Evolutionary conservation across 2,888 invertebrate genomes (phyloP).

Genomic region (Melipona bicolor): DNA sequence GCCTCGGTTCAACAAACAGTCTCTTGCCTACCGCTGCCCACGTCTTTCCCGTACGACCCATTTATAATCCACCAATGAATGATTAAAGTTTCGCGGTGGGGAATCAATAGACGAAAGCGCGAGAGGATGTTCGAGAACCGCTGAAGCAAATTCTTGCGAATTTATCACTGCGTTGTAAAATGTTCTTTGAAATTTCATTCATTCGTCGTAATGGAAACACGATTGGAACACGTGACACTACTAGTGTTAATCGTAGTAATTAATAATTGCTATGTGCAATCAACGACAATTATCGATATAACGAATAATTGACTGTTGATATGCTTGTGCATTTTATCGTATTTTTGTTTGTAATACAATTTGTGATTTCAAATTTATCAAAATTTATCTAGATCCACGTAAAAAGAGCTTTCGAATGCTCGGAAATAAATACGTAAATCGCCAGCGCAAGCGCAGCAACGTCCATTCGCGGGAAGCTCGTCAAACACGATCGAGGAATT

Average conservation of each 20-base stretch:
- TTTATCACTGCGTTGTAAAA: no score
- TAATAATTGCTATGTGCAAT: no score
- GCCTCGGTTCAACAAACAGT: background rate
- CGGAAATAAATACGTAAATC: background rate
- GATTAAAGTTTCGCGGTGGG: background rate
- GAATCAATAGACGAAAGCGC: background rate
- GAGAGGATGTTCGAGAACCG: background rate
- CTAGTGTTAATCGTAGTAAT: no score
- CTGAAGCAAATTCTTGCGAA: background rate
- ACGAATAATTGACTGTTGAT: no score
- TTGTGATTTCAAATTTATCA: no score
- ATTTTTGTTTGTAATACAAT: no score
- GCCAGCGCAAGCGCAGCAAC: background rate
- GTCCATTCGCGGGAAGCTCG: background rate
- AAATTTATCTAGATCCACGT: no score
- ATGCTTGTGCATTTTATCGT: no score
- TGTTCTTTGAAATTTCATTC: no score
- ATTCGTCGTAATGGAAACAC: no score
- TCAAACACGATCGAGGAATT: conserved; percentile 13
- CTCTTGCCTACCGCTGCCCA: background rate
- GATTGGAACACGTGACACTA: no score
- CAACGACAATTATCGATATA: no score
- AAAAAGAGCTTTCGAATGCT: background rate
- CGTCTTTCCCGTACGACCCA: background rate
- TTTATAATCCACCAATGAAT: background rate